Conservation (phyloP, 2,113 vertebrate genomes). For the Psittacula cyanocephala region DNA sequence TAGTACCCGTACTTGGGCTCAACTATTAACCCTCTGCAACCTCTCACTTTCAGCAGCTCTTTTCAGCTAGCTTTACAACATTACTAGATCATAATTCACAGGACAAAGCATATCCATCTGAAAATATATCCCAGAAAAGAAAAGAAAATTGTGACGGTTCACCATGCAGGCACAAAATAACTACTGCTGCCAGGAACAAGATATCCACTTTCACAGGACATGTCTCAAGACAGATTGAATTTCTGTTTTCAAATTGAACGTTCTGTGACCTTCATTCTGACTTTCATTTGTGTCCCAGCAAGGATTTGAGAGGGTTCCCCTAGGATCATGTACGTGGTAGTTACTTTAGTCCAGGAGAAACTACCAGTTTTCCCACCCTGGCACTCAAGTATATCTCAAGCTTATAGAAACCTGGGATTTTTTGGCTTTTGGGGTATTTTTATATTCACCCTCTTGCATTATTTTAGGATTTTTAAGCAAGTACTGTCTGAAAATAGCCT, state of each 20-base stretch:
- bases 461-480: background rate
- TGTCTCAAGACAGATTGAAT: background rate
- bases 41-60: background rate
- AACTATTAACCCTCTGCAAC: background rate
- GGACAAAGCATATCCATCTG: background rate
- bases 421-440: background rate
- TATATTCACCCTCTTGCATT: background rate
- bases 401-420: background rate
- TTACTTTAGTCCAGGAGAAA: background rate
- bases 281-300: background rate
- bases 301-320: background rate
- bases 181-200: background rate
- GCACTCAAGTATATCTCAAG: background rate
- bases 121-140: background rate
- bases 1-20: background rate
- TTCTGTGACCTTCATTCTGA: background rate
- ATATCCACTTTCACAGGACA: background rate
- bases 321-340: background rate
- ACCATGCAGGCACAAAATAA: background rate
- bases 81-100: background rate
- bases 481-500: background rate
- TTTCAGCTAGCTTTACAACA: background rate
- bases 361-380: background rate
- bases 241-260: background rate
- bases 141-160: background rate